phyloP scores from a whole-genome alignment of 2,113 vertebrate species.

The Apus apus region DNA sequence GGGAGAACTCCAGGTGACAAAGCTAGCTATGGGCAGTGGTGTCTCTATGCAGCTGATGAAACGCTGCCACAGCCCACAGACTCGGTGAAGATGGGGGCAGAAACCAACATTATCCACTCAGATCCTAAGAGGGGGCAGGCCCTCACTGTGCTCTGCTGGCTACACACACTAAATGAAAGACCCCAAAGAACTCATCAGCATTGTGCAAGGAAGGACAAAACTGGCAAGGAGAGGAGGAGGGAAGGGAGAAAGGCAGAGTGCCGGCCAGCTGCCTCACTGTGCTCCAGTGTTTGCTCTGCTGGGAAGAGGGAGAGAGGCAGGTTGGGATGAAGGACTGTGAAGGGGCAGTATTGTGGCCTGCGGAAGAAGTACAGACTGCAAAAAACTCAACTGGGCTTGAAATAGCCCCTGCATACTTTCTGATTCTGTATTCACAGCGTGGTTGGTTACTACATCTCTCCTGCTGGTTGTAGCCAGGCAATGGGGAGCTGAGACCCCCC shows the following conservation, averaged over 20 bases:
- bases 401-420: neutral
- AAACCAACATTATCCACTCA: neutral
- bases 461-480: neutral
- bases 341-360: neutral
- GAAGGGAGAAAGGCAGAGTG: neutral
- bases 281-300: conserved; percentile 1
- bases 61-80: neutral
- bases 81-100: neutral
- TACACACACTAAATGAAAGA: neutral
- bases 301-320: neutral
- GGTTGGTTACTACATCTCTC: neutral
- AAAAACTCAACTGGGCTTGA: neutral
- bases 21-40: neutral
- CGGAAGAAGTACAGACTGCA: neutral
- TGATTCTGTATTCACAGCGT: conserved; percentile 2
- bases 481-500: neutral
- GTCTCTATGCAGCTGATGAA: neutral
- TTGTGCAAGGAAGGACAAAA: neutral
- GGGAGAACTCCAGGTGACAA: conserved; percentile 7
- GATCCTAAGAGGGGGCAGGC: neutral
- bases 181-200: conserved; percentile 15
- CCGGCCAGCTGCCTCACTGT: conserved; percentile 2
- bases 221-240: neutral
- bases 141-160: neutral
- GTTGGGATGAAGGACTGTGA: neutral